phyloP scores from a whole-genome alignment of 2,797 vertebrate species.

The Phrynocephalus vlangalii region DNA sequence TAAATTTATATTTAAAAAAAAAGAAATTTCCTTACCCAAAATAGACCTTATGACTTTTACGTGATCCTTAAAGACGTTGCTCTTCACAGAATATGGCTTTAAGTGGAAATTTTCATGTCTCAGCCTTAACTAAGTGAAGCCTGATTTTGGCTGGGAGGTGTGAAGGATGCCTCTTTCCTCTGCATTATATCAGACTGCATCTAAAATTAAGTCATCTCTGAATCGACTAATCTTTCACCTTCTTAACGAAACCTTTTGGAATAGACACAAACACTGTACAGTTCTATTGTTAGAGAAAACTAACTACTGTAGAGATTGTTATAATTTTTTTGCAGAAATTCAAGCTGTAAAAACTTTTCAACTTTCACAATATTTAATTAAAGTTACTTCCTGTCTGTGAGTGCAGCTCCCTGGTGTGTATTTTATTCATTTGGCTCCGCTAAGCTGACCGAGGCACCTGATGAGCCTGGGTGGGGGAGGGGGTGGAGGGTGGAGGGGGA shows the following conservation, averaged over 20 bases:
- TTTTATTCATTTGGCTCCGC: slow-evolving; percentile 77
- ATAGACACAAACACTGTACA: slow-evolving; percentile 98
- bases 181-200: slow-evolving; percentile 78
- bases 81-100: slow-evolving; percentile 85
- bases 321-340: slow-evolving; percentile 97
- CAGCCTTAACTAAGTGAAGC: slow-evolving; percentile 73
- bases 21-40: slow-evolving; percentile 50
- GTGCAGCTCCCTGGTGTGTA: slow-evolving; percentile 77
- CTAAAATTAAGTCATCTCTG: slow-evolving; percentile 81
- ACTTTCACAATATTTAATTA: slow-evolving; percentile 99
- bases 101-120: slow-evolving; percentile 78
- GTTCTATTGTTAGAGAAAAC: slow-evolving; percentile 92
- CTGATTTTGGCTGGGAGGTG: slow-evolving; percentile 79
- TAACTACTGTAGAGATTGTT: slow-evolving; percentile 99
- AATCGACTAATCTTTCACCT: slow-evolving; percentile 83
- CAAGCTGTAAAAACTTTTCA: slow-evolving; percentile 99
- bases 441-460: slow-evolving; percentile 12
- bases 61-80: slow-evolving; percentile 75
- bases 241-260: slow-evolving; percentile 84
- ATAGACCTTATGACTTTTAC: slow-evolving; percentile 64
- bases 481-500: slow-evolving; percentile 19
- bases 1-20: slow-evolving; percentile 51
- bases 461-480: too few species aligned
- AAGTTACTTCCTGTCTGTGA: slow-evolving; percentile 99
- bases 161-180: slow-evolving; percentile 76